phyloP scores from a whole-genome alignment of 2,113 vertebrate species.

The Rhea pennata region DNA sequence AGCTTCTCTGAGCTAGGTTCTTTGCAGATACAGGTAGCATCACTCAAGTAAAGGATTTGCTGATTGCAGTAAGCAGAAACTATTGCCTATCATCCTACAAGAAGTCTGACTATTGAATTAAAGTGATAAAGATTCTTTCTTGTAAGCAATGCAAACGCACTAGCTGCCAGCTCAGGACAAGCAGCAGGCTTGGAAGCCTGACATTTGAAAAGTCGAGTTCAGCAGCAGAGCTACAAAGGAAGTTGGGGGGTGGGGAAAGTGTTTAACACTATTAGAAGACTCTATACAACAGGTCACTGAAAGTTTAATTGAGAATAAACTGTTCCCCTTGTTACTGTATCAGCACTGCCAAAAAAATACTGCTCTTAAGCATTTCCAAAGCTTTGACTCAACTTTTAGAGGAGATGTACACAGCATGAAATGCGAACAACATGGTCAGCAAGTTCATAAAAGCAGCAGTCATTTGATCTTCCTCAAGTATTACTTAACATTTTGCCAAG shows the following conservation, averaged over 20 bases:
- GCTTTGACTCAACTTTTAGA: background rate
- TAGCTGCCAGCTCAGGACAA: background rate
- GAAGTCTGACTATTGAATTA: background rate
- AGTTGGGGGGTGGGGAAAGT: background rate
- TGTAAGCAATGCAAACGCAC: accelerated
- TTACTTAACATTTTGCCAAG: background rate
- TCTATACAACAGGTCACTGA: background rate
- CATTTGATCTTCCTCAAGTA: background rate
- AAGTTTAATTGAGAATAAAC: background rate
- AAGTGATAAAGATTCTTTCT: accelerated
- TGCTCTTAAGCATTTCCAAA: background rate
- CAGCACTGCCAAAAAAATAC: background rate
- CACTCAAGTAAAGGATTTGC: background rate
- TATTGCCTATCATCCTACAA: background rate
- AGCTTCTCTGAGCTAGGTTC: background rate
- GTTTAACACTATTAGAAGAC: background rate
- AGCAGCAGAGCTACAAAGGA: background rate
- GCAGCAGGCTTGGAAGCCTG: accelerated
- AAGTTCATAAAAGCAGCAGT: background rate
- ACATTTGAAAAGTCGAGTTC: accelerated
- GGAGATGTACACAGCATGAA: background rate
- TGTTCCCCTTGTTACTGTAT: background rate
- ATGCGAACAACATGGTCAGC: background rate
- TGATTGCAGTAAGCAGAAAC: background rate
- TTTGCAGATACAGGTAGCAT: background rate